Evolutionary conservation across 2,113 vertebrate genomes (phyloP).

Genomic region (Eira barbara): DNA sequence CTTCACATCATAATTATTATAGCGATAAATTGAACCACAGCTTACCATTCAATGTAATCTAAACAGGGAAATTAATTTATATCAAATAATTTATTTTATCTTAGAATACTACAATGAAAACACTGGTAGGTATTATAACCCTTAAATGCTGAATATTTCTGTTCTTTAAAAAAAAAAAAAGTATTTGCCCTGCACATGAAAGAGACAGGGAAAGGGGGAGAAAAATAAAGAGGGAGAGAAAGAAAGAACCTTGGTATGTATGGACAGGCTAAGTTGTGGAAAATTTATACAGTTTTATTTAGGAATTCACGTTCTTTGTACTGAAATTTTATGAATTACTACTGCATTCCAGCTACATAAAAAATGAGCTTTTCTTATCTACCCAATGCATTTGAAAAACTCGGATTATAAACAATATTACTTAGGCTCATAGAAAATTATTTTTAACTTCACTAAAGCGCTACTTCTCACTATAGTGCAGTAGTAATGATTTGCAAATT

Average conservation of each 20-base stretch:
- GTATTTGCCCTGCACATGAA: not conserved
- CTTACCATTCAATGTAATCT: not conserved
- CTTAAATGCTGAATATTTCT: not conserved
- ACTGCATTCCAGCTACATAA: not conserved
- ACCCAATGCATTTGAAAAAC: not conserved
- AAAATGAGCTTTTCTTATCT: not conserved
- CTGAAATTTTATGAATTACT: not conserved
- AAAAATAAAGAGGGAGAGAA: too few relatives aligned
- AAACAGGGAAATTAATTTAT: not conserved
- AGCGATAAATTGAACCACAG: not conserved
- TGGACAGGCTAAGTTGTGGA: not conserved
- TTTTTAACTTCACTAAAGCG: not conserved
- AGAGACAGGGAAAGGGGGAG: not conserved
- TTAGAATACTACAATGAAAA: not conserved
- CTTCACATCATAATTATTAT: not conserved
- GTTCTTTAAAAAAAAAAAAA: not conserved
- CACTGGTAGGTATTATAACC: not conserved
- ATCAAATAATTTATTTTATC: not conserved
- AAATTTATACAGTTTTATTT: not conserved
- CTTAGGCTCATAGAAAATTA: not conserved
- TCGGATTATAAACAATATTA: not conserved
- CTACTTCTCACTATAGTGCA: rapidly evolving
- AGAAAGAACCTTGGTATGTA: rapidly evolving
- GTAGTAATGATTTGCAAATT: not conserved
- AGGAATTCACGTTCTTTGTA: not conserved